Evolutionary conservation across 2,797 vertebrate genomes (phyloP), one percentile per base, ranked within the genome.

Genomic region (Rhinichthys osculus): DNA sequence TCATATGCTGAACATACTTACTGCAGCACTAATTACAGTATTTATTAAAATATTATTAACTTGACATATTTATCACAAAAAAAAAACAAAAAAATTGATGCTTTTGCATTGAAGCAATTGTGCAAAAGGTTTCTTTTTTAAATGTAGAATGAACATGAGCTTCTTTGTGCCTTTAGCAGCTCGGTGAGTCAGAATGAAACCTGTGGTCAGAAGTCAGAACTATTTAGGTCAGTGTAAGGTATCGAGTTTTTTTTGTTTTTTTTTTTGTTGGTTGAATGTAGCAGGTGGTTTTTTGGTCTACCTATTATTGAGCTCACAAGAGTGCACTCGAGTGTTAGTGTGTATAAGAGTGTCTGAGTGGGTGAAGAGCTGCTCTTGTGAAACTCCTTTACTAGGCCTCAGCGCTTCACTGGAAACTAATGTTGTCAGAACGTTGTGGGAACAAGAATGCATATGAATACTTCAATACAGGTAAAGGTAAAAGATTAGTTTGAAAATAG

Each of bases 281-380:
- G 7, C 0, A 0, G 3, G 40, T 17, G 42, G 7, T 73, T 7
- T 73, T 73, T 47, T 47, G n/a, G 7, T 9, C 1, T 5, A 47
- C 3, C 42, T 27, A 27, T 47, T 30, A 30, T 30, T 74, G 44
- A 2, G 30, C 44, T 5, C 16, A 19, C 16, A 74, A 19, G 4
- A 33, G 73, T 77, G 73, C 73, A 77, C 50, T 57, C n/a, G 50
- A 54, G 50, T 57, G 73, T 77, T 57, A 77, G 10, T 14, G 50
- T 77, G 73, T 38, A 38, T n/a, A 77, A 77, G 19, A 35, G 73
- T 54, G 73, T 38, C 38, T 7, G n/a, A 11, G 10, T 7, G 13
- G 27, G 5, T 30, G 27, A 66, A 66, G 27, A 64, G n/a, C 1
- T 27, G 72, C 44, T 19, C 44, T 50, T 76, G 5, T 35, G 73